Percentiles rank a stretch among this genome's conserved stretches.
Conservation (phyloP, 2,113 vertebrate species). For the Nestor notabilis region DNA sequence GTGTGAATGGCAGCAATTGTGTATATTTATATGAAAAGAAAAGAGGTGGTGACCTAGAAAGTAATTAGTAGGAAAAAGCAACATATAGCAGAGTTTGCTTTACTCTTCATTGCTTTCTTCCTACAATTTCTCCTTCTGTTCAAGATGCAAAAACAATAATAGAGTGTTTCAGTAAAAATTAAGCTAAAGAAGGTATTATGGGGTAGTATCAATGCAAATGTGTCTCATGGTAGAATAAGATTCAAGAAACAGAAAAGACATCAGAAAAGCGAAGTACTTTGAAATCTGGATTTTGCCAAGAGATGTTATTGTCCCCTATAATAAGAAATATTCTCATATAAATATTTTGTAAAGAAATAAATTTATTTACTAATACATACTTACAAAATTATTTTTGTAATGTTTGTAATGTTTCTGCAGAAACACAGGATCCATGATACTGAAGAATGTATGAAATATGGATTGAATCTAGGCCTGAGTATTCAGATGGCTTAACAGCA, state of each 20-base stretch:
- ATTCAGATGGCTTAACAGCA: not conserved
- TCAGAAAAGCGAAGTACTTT: not conserved
- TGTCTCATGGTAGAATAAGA: not conserved
- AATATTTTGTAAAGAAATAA: not conserved
- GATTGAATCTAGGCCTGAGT: not conserved
- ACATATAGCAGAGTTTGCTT: not conserved
- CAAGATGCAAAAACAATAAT: not conserved
- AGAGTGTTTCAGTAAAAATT: not conserved
- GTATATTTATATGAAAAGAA: not conserved
- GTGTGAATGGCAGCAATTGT: not conserved
- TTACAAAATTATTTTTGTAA: not conserved
- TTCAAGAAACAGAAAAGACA: not conserved
- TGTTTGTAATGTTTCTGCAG: not conserved
- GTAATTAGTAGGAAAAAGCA: not conserved
- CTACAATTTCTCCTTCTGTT: not conserved
- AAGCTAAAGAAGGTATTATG: not conserved
- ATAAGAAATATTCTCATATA: not conserved
- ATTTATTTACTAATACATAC: not conserved
- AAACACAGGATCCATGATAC: not conserved
- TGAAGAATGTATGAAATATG: accelerated
- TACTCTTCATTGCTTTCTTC: not conserved
- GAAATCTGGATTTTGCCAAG: not conserved
- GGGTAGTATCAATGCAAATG: not conserved
- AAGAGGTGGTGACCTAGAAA: not conserved
- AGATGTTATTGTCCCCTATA: not conserved